A percentile compares a stretch with the other conserved stretches of the same genome.
phyloP scores from a whole-genome alignment of 2,797 vertebrate species.

The Hafferia zeledoni region DNA sequence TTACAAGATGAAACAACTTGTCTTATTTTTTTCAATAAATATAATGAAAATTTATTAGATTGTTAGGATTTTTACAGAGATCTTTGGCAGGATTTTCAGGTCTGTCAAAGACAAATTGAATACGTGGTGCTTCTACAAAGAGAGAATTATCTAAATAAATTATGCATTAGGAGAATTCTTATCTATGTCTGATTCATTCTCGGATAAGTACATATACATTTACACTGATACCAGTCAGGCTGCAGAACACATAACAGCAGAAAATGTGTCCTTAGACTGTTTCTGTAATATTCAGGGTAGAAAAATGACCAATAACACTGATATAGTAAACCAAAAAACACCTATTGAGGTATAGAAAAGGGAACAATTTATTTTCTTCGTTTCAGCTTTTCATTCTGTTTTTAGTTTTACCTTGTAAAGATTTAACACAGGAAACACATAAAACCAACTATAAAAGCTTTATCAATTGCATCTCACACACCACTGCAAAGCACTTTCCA shows the following conservation, averaged over 20 bases:
- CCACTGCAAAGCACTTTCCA: neutral
- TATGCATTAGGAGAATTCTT: conserved; percentile 16
- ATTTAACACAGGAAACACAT: neutral
- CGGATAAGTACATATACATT: neutral
- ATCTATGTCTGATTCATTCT: neutral
- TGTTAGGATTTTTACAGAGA: neutral
- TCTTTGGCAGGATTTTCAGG: conserved; percentile 10
- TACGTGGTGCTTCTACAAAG: neutral
- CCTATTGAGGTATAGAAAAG: neutral
- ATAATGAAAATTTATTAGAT: conserved; percentile 21
- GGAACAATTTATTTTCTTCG: neutral
- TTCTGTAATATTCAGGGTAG: neutral
- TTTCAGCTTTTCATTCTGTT: neutral
- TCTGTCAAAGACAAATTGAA: conserved; percentile 20
- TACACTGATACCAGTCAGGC: neutral
- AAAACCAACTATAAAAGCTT: neutral
- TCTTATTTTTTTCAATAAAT: conserved; percentile 22
- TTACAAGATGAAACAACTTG: conserved; percentile 20
- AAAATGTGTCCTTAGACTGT: neutral
- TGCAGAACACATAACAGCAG: neutral
- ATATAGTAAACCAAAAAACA: neutral
- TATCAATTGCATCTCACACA: neutral
- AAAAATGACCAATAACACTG: neutral
- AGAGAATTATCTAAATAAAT: conserved; percentile 38
- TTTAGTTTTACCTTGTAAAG: neutral